phyloP scores from a whole-genome alignment of 2,888 invertebrate species.

The Shargacucullia verbasci region DNA sequence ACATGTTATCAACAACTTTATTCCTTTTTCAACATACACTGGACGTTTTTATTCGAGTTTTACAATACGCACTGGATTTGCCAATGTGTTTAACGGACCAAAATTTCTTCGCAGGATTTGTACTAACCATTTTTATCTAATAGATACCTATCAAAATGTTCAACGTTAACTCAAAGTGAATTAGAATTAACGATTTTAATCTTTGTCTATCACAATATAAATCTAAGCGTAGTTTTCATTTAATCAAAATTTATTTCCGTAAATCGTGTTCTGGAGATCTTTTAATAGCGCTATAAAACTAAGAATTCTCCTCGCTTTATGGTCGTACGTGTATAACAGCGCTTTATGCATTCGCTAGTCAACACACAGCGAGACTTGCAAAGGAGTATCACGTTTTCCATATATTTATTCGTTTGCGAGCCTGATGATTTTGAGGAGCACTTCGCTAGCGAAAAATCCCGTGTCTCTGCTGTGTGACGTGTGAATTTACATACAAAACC shows the following conservation, averaged over 20 bases:
- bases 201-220: slow-evolving; percentile 31
- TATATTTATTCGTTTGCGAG: slow-evolving; percentile 62
- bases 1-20: slow-evolving; percentile 57
- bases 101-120: slow-evolving; percentile 21
- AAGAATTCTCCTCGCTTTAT: slow-evolving; percentile 50
- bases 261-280: slow-evolving; percentile 45
- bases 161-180: slow-evolving; percentile 15
- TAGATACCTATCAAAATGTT: slow-evolving; percentile 12
- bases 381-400: slow-evolving; percentile 63
- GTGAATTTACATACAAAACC: slow-evolving; percentile 85
- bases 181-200: slow-evolving; percentile 41
- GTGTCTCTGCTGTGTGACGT: slow-evolving; percentile 69
- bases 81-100: slow-evolving; percentile 31
- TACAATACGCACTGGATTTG: slow-evolving; percentile 42
- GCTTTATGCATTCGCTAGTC: slow-evolving; percentile 53
- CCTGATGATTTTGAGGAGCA: slow-evolving; percentile 70
- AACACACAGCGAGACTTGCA: slow-evolving; percentile 58
- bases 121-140: slow-evolving; percentile 17
- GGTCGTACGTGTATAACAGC: slow-evolving; percentile 35
- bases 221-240: slow-evolving; percentile 35
- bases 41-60: slow-evolving; percentile 49
- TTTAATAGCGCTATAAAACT: slow-evolving; percentile 49
- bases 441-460: slow-evolving; percentile 69
- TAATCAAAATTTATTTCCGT: slow-evolving; percentile 43
- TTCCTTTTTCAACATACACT: slow-evolving; percentile 49